Evolutionary conservation across 2,888 invertebrate genomes (phyloP).

Genomic region (Branchipolynoe longqiensis): DNA sequence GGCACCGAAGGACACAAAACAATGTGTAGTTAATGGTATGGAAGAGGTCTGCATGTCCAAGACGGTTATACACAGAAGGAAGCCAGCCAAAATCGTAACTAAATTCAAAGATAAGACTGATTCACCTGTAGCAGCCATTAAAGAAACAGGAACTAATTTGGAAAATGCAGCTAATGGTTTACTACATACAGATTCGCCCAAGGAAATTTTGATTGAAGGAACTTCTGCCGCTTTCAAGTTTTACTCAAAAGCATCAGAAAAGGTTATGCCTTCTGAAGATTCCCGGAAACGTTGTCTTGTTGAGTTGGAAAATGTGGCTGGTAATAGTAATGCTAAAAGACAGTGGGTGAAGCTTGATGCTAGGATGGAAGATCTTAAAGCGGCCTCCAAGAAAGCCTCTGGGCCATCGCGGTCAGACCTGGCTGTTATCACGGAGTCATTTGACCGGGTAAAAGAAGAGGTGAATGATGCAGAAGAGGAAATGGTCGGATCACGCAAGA

Average conservation of each 20-base stretch:
- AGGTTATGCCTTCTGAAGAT: conserved; percentile 69
- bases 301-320: conserved; percentile 69
- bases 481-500: neutral
- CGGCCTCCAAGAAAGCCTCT: neutral
- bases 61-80: neutral
- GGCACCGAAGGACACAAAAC: conserved; percentile 67
- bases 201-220: conserved; percentile 70
- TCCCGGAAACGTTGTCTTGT: conserved; percentile 66
- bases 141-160: no score
- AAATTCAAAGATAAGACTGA: neutral
- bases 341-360: conserved; percentile 2
- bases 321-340: conserved; percentile 70
- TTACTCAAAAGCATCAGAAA: conserved; percentile 73
- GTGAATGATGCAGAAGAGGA: neutral
- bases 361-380: neutral
- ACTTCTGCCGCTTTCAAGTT: conserved; percentile 72
- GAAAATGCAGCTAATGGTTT: neutral
- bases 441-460: neutral
- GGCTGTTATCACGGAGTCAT: conserved; percentile 10
- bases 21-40: conserved; percentile 16
- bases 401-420: neutral
- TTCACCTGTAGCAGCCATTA: neutral
- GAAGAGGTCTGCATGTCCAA: neutral
- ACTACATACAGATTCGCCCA: neutral
- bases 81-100: conserved; percentile 6